phyloP scores from a whole-genome alignment of 2,113 vertebrate genomes.

The Tauraco erythrolophus region DNA sequence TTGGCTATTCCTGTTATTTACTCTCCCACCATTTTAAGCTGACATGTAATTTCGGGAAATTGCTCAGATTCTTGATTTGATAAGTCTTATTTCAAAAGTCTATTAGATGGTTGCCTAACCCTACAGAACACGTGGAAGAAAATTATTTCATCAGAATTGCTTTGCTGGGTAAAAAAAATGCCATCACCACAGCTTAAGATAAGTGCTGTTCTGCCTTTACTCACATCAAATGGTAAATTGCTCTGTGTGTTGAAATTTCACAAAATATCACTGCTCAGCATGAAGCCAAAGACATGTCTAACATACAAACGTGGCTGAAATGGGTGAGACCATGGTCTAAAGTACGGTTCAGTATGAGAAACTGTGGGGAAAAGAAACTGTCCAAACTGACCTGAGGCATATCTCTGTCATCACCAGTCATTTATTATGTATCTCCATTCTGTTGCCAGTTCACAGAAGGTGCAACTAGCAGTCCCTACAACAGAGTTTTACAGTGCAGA shows the following conservation, averaged over 20 bases:
- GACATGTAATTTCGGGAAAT: conserved; percentile 43
- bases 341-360: neutral
- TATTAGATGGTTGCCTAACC: neutral
- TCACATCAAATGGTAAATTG: neutral
- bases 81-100: conserved; percentile 17
- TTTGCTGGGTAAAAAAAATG: neutral
- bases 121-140: neutral
- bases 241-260: neutral
- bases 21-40: neutral
- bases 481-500: neutral
- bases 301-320: neutral
- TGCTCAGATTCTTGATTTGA: conserved; percentile 13
- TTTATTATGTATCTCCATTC: neutral
- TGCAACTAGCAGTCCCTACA: neutral
- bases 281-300: rapidly evolving
- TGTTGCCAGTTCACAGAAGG: neutral
- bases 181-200: neutral
- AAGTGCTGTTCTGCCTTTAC: neutral
- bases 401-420: neutral
- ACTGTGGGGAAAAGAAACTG: neutral
- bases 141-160: neutral
- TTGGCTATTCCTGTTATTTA: neutral
- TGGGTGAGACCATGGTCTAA: neutral
- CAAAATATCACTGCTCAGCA: neutral
- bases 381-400: neutral